Evolutionary conservation across 2,797 vertebrate genomes (phyloP), one percentile per base, ranked within the genome.

Genomic region (Acanthurus lineatus): DNA sequence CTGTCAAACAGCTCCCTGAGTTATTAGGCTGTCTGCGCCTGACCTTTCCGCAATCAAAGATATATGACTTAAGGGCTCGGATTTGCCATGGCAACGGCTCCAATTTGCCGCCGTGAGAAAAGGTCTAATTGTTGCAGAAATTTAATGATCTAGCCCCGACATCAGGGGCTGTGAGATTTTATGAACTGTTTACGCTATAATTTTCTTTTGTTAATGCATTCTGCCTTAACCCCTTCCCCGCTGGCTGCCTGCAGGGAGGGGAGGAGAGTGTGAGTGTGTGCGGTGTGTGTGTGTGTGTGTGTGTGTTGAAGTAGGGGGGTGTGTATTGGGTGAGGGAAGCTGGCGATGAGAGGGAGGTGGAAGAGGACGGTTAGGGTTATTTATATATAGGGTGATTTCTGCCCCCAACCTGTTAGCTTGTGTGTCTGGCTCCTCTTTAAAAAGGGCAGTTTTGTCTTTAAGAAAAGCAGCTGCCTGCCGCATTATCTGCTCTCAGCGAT

Each of bases 61-160:
- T 99, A 97, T 99, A 99, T 99, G 98, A 98, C 98, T 99, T 99
- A 98, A 98, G 98, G 98, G 97, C 97, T 99, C 97, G 96, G 97
- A 96, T 98, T 99, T 97, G 97, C 97, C 97, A 99, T 99, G 97
- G 97, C 98, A 99, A 99, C 98, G 96, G 96, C 97, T 98, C 97
- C 97, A 98, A 98, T 99, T 98, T 98, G 97, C 97, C 96, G 97
- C 97, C 96, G 97, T 97, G 97, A 99, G 96, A 97, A 99, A 99
- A 98, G 97, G 97, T 98, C 97, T 99, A 99, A 99, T 99, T 99
- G 98, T 99, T 98, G 97, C 97, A 98, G 97, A 98, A 99, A 98
- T 99, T 97, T 98, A 99, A 99, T 99, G 97, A 99, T 99, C 97
- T 98, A 97, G 97, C 97, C 96, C 97, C 97, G 97, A 98, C 97